Evolutionary conservation across 2,888 invertebrate genomes (phyloP), one percentile per base, ranked within the genome.

Genomic region (Agriotes lineatus): DNA sequence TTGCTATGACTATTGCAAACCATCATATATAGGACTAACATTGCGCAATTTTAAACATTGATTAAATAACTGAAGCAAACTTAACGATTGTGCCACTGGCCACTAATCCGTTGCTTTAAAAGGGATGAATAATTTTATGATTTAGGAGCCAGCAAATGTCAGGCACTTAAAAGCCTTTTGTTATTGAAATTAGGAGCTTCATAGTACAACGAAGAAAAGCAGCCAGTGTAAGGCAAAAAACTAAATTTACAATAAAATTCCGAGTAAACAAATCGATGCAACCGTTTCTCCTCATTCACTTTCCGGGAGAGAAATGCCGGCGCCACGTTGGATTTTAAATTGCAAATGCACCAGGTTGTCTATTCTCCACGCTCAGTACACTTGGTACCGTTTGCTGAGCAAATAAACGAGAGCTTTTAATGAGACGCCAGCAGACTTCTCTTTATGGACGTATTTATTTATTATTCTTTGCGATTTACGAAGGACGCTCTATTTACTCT

Each of bases 351-450:
- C n/a, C 30, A 1, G 10, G 9, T 30, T 52, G 6, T 10, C 9
- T 1, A 37, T 20, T 37, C 19, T 56, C 7, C n/a, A 20, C 4
- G 19, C 35, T 56, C 20, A 10, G 18, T 35, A 18, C 18, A 20
- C 16, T 52, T 50, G 50, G 10, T 22, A 52, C 33, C 14, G 30
- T 30, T 33, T 30, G 42, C 42, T 1, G 16, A 42, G 19, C 7
- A 52, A 52, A 30, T 52, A 52, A 52, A 52, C 25, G 9, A 52
- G 30, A 7, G 16, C 7, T 52, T n/a, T 52, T 42, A 52, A 52
- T 30, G 52, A 16, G 50, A 22, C 25, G 9, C 50, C 6, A 14
- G 12, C 39, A 12, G 37, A 2, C 37, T 39, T 25, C 7, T 7
- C 25, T 25, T 25, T n/a, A n/a, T n/a, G n/a, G n/a, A n/a, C n/a